These are phyloP conservation scores for Metaphire vulgaris DNA, from an alignment of 1,140 invertebrate genomes.

Conservation along the genomic window DNA sequence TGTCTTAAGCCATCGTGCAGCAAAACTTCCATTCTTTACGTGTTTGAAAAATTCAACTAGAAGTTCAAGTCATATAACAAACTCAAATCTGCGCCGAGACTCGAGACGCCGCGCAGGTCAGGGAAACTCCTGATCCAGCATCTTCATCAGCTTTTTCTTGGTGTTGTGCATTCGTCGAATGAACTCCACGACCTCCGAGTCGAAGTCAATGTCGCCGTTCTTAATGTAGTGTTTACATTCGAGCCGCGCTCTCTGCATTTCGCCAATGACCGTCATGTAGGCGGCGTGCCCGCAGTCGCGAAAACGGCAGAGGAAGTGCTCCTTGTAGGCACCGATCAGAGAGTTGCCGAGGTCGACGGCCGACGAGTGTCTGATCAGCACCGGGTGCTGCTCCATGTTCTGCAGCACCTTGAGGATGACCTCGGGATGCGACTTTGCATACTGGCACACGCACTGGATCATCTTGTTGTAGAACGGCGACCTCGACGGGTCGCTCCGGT, in stretches of 20 bases:
- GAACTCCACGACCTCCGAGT: conserved; percentile 1
- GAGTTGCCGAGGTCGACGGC: conserved; percentile 5
- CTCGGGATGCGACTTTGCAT: conserved; percentile 2
- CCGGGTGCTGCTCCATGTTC: conserved; percentile 8
- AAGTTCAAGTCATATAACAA: too few species aligned
- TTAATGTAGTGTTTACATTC: conserved; percentile 20
- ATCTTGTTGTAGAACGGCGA: conserved; percentile 8
- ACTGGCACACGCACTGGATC: conserved; percentile 10
- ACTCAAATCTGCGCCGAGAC: too few species aligned
- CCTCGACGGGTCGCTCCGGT: conserved; percentile 1
- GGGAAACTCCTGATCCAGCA: conserved; percentile 17
- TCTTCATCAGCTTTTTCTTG: conserved; percentile 21
- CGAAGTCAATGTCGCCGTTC: conserved; percentile 15
- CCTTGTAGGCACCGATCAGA: neutral
- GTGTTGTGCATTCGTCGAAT: neutral
- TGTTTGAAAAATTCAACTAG: too few species aligned
- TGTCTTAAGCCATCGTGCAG: too few species aligned
- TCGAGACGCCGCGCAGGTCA: too few species aligned
- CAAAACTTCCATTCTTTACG: too few species aligned
- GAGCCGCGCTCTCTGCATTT: conserved; percentile 19
- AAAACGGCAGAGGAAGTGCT: conserved; percentile 15
- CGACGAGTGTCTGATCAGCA: conserved; percentile 1
- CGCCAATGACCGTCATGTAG: conserved; percentile 12
- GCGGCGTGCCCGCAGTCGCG: conserved; percentile 16
- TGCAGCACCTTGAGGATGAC: conserved; percentile 10